Percentiles rank a stretch among this genome's conserved stretches.
phyloP scores from a whole-genome alignment of 2,113 vertebrate genomes.

The Triplophysa rosa region DNA sequence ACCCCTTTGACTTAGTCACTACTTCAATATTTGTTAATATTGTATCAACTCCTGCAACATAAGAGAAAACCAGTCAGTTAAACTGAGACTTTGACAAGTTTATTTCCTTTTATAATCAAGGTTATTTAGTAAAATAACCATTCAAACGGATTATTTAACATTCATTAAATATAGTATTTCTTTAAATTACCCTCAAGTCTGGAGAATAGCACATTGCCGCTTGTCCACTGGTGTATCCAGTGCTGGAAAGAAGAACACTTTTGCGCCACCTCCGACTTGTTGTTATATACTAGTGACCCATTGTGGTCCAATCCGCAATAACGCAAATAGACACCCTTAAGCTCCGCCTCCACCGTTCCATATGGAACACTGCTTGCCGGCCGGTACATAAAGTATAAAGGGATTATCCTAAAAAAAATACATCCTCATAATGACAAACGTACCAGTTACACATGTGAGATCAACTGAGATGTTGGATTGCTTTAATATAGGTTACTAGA shows the following conservation, averaged over 20 bases:
- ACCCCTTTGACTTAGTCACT: constrained; percentile 89
- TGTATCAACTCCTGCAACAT: constrained; percentile 81
- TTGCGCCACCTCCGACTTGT: constrained; percentile 77
- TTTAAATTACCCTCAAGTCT: constrained; percentile 81
- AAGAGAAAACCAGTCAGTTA: constrained; percentile 46
- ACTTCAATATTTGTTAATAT: constrained; percentile 89
- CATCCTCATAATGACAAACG: not conserved
- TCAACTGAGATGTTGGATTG: not conserved
- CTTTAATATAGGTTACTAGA: not conserved
- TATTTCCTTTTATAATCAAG: too few relatives aligned
- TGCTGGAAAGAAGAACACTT: constrained; percentile 93
- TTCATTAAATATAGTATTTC: not conserved
- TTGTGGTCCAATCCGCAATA: constrained; percentile 76
- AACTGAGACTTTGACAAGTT: too few relatives aligned
- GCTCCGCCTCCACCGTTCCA: constrained; percentile 86
- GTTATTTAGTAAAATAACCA: too few relatives aligned
- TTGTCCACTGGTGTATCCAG: constrained; percentile 95
- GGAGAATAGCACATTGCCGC: constrained; percentile 89
- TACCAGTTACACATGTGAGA: not conserved
- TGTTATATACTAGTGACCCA: constrained; percentile 63
- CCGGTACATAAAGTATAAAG: constrained; percentile 89
- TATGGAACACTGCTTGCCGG: constrained; percentile 91
- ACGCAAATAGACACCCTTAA: constrained; percentile 73
- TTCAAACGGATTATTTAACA: too few relatives aligned
- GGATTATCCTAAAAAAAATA: constrained; percentile 79